A percentile compares a stretch with the other conserved stretches of the same genome.
Conservation (phyloP, 2,888 invertebrate species). For the Yponomeuta evonymella region DNA sequence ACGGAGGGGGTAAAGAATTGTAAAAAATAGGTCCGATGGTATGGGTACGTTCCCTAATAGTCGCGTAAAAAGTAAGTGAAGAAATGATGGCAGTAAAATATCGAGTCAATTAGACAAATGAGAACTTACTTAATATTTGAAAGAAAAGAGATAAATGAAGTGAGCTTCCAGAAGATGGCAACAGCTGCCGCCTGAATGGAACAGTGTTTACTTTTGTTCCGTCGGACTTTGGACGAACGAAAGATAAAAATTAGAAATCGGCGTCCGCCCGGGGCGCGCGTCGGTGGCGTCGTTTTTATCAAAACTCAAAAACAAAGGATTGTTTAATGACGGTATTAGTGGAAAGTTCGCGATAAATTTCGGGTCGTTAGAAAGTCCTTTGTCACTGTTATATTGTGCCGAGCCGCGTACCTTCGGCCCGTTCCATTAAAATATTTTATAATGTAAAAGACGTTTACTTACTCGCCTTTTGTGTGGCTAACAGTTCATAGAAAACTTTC, state of each 20-base stretch:
- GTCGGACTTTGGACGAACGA: constrained; percentile 51
- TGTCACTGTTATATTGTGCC: constrained; percentile 62
- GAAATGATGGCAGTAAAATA: background rate
- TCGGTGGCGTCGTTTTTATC: constrained; percentile 65
- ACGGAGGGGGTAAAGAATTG: too few relatives aligned
- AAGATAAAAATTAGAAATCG: constrained; percentile 68
- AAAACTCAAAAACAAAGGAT: constrained; percentile 68
- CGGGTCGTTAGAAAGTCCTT: constrained; percentile 63
- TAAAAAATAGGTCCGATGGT: too few relatives aligned
- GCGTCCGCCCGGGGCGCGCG: constrained; percentile 35
- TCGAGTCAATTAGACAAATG: background rate
- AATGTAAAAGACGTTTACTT: constrained; percentile 1
- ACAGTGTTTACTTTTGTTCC: constrained; percentile 53
- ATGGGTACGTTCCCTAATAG: too few relatives aligned
- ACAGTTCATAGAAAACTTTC: constrained; percentile 4
- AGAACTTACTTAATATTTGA: background rate
- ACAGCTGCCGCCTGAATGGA: constrained; percentile 41
- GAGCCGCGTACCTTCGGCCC: constrained; percentile 49
- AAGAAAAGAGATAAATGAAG: constrained; percentile 10
- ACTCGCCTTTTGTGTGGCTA: constrained; percentile 4
- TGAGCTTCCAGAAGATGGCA: constrained; percentile 15
- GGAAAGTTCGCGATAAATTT: constrained; percentile 72
- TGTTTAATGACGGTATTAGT: constrained; percentile 73
- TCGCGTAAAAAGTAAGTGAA: background rate
- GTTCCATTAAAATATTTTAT: constrained; percentile 37